Percentiles rank a stretch among this genome's conserved stretches.
These are phyloP conservation scores for Mus spicilegus DNA, from an alignment of 2,113 vertebrate genomes.

Conservation along the genomic window DNA sequence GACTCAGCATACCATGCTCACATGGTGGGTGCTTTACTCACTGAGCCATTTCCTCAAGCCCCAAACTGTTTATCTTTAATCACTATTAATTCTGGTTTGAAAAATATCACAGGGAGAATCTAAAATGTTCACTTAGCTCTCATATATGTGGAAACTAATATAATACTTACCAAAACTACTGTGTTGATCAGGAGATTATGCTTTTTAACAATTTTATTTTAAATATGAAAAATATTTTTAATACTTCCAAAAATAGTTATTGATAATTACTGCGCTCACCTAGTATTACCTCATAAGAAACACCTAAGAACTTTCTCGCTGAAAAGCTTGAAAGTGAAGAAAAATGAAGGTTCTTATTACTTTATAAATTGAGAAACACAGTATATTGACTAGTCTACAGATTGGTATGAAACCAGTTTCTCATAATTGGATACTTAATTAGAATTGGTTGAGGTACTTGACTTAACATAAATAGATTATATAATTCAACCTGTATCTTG, in stretches of 20 bases:
- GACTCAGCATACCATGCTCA: not conserved
- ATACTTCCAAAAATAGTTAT: not conserved
- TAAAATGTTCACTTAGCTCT: not conserved
- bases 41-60: not conserved
- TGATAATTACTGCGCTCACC: not conserved
- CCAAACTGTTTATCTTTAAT: not conserved
- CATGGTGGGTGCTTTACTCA: not conserved
- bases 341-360: not conserved
- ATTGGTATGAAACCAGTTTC: not conserved
- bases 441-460: not conserved
- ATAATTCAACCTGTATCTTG: not conserved
- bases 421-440: not conserved
- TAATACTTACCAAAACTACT: not conserved
- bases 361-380: not conserved
- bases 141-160: not conserved
- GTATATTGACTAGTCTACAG: not conserved
- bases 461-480: not conserved
- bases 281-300: not conserved
- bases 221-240: not conserved
- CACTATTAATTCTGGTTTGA: not conserved
- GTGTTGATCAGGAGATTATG: not conserved
- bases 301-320: not conserved
- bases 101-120: not conserved
- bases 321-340: not conserved
- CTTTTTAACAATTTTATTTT: not conserved